Conservation (phyloP, 2,797 vertebrate species). For the Epinephelus malabaricus region DNA sequence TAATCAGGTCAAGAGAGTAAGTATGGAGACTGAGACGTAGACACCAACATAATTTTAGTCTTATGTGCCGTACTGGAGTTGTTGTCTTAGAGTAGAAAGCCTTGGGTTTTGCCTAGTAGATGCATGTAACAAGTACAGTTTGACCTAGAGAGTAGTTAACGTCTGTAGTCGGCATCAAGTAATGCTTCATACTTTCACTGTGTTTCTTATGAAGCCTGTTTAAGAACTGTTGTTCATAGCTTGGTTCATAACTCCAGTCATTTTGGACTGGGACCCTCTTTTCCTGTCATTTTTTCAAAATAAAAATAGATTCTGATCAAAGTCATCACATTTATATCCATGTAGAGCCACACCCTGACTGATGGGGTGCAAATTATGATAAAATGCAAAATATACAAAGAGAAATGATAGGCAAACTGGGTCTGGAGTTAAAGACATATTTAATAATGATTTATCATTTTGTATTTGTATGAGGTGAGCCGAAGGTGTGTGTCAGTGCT, state of each 20-base stretch:
- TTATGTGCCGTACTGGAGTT: conserved; percentile 2
- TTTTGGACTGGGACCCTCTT: conserved; percentile 24
- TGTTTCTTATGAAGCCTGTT: conserved; percentile 1
- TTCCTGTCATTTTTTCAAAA: conserved; percentile 19
- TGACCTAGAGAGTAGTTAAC: not conserved
- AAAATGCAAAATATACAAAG: not conserved
- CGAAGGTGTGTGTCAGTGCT: conserved; percentile 8
- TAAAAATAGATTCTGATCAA: not conserved
- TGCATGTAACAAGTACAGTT: conserved; percentile 61
- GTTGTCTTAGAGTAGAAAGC: conserved; percentile 33
- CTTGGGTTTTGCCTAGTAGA: conserved; percentile 32
- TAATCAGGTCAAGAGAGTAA: conserved; percentile 80
- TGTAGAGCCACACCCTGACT: not conserved
- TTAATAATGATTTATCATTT: conserved; percentile 3
- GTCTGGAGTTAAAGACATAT: conserved; percentile 35
- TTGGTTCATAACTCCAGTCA: conserved; percentile 18
- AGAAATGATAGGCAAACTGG: conserved; percentile 41
- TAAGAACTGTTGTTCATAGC: not conserved
- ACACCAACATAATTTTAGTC: not conserved
- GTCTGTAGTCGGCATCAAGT: not conserved
- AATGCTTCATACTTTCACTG: conserved; percentile 3
- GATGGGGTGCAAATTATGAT: not conserved
- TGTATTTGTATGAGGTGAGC: not conserved
- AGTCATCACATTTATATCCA: not conserved
- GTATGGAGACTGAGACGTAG: conserved; percentile 61